These are phyloP conservation scores for Ptychobarbus kaznakovi DNA, from an alignment of 2,797 vertebrate genomes.

Conservation along the genomic window DNA sequence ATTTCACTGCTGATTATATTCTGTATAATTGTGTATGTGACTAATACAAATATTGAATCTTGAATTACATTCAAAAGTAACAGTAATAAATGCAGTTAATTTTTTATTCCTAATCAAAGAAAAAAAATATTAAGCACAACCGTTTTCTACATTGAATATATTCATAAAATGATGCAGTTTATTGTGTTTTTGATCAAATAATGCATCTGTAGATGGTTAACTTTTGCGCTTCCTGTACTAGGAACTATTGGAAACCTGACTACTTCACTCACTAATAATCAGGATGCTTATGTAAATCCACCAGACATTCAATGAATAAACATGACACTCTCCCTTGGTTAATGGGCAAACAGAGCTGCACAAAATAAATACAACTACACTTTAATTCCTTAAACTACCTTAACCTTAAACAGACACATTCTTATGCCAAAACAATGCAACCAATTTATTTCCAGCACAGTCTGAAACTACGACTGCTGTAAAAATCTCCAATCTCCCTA, in stretches of 20 bases:
- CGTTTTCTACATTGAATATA: too few relatives aligned
- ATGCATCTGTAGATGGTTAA: neutral
- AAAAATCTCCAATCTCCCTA: constrained; percentile 11
- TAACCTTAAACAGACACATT: neutral
- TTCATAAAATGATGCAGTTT: neutral
- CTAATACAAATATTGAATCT: too few relatives aligned
- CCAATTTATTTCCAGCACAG: neutral
- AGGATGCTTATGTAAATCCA: neutral
- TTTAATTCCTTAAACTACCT: neutral
- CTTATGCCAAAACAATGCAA: neutral
- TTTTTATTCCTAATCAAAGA: too few relatives aligned
- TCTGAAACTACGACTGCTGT: neutral
- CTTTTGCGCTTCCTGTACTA: neutral
- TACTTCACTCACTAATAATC: neutral
- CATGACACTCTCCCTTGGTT: neutral
- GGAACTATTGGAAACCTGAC: constrained; percentile 3
- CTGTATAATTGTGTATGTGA: too few relatives aligned
- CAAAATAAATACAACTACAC: neutral
- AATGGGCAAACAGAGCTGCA: constrained; percentile 19
- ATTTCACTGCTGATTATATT: too few relatives aligned
- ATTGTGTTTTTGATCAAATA: neutral
- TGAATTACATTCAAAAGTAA: neutral
- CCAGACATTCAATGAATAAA: neutral
- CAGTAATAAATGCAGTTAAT: neutral
- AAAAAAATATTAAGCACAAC: too few relatives aligned